These are phyloP conservation scores for Aphidius gifuensis DNA, from an alignment of 1,140 invertebrate genomes.

Conservation along the genomic window DNA sequence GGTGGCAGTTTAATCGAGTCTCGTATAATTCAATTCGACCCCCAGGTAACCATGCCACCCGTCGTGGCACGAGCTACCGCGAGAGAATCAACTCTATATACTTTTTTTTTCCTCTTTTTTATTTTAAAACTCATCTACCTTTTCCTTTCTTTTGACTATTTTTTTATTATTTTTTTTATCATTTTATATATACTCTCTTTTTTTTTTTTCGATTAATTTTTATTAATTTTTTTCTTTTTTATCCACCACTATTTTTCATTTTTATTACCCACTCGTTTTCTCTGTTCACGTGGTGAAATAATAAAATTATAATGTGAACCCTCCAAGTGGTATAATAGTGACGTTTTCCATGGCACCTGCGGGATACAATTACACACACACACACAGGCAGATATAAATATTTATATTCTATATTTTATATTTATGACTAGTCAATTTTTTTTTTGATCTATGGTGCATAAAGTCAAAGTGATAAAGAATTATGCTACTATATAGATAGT, in stretches of 20 bases:
- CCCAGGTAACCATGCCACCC: constrained; percentile 30
- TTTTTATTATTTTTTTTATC: background rate
- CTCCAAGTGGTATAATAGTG: constrained; percentile 22
- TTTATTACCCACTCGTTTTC: constrained; percentile 2
- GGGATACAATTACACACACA: too few species aligned
- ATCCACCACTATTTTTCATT: constrained; percentile 14
- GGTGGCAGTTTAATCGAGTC: constrained; percentile 45
- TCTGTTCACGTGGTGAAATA: constrained; percentile 33
- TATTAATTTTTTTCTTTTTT: constrained; percentile 17
- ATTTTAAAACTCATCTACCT: constrained; percentile 5
- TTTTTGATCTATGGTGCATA: too few species aligned
- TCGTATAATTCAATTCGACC: constrained; percentile 46
- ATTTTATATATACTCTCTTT: too few species aligned
- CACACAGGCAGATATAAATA: too few species aligned
- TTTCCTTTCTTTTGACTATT: background rate
- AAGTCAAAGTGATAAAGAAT: too few species aligned
- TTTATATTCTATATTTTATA: too few species aligned
- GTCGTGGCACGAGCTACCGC: constrained; percentile 26
- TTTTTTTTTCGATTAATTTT: background rate
- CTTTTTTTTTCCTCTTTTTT: constrained; percentile 9
- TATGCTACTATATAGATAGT: too few species aligned
- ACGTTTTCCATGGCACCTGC: background rate
- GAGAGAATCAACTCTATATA: constrained; percentile 30
- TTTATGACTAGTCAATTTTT: too few species aligned
- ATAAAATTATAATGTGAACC: constrained; percentile 42